Base-by-base conservation (phyloP, 2,888 invertebrate genomes). In the Agrochola macilenta region DNA sequence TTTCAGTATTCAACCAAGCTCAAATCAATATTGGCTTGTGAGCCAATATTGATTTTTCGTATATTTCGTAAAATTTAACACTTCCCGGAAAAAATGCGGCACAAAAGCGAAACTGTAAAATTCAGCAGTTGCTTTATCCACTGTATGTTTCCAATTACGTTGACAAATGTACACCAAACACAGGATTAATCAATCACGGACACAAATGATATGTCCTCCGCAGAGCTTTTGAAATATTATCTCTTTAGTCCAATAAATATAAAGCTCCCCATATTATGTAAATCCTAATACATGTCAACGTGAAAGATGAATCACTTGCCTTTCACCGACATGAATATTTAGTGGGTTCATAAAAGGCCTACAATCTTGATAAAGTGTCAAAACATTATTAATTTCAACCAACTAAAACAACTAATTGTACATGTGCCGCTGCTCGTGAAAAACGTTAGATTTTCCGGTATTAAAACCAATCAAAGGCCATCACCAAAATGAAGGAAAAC, bases 151-250 rank as follows among this genome's bases (percentile, higher is more conserved):
- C 76, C 77, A 83, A 85, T 85, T 85, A 82, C 78, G 30, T 78
- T 88, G 79, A 84, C 76, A 86, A 88, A 86, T 86, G 78, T 74
- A 66, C 72, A 66, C 64, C 61, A 70, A 84, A 76, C 66, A 78
- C 54, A 66, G 78, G 74, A 76, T 83, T 86, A 86, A 88, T 89
- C 90, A 84, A 89, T 89, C 89, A 89, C 57, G 71, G 71, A 76
- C 81, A 83, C 76, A 87, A 87, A 87, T 82, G 70, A 78, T 79
- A 82, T 72, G 74, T 82, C 74, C 71, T 66, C 71, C 54, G 64
- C 60, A 58, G 74, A 65, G 78, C 83, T 82, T 83, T 80, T 78
- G 74, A 81, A 82, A 89, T 87, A 87, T 82, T 80, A 81, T 88
- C 71, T 82, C 72, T 80, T 73, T 76, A 84, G 69, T 77, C 70